Evolutionary conservation across 2,888 invertebrate species (phyloP).

Genomic region (Melangyna quadrimaculata): DNA sequence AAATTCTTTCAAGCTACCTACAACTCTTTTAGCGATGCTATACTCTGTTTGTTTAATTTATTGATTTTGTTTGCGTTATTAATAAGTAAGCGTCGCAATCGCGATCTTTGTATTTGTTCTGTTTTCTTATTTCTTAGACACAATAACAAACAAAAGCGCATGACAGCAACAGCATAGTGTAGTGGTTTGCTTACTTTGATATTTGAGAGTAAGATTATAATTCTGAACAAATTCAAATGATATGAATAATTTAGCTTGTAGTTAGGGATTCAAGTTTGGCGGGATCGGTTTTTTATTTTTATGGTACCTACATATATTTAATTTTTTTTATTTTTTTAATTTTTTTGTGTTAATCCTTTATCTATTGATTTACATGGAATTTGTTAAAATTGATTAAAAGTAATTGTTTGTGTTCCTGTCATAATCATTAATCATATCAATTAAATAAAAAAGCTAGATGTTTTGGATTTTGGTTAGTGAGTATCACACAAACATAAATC

Average conservation of each 20-base stretch:
- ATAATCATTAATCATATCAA: too few relatives aligned
- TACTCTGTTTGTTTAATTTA: neutral
- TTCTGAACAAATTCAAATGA: neutral
- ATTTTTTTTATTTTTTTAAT: neutral
- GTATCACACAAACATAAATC: neutral
- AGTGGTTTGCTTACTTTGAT: neutral
- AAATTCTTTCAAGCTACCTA: too few relatives aligned
- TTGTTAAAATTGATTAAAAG: too few relatives aligned
- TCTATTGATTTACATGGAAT: too few relatives aligned
- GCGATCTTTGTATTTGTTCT: neutral
- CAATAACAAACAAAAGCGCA: neutral
- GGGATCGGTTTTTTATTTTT: constrained; percentile 1
- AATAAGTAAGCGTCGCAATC: neutral
- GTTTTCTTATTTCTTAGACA: neutral
- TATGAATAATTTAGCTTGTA: neutral
- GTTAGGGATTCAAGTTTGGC: neutral
- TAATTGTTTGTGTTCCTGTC: too few relatives aligned
- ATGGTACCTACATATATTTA: neutral
- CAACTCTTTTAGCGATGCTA: neutral
- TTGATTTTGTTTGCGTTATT: neutral
- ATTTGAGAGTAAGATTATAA: neutral
- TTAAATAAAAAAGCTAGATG: neutral
- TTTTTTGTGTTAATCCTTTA: neutral
- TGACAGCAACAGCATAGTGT: too few relatives aligned
- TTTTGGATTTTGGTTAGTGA: constrained; percentile 33